These are phyloP conservation scores for Sebastes fasciatus DNA, from an alignment of 2,113 vertebrate genomes.

Conservation along the genomic window DNA sequence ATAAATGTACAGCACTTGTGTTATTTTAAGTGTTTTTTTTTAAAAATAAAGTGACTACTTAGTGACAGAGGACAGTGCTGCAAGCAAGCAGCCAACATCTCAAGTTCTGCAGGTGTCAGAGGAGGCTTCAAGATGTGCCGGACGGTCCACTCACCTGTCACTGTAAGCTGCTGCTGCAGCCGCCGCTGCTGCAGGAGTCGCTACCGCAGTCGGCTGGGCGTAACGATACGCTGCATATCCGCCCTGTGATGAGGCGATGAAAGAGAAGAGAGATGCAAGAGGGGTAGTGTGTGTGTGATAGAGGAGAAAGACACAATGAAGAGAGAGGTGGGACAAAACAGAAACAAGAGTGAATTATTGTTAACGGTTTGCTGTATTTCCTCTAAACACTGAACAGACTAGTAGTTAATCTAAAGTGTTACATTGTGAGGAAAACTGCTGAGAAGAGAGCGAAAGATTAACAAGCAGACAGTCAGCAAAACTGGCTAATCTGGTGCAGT, in stretches of 20 bases:
- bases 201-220: constrained; percentile 96
- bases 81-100: background rate
- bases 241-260: constrained; percentile 85
- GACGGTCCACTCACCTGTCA: constrained; percentile 88
- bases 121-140: background rate
- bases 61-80: background rate
- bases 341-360: constrained; percentile 45
- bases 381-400: constrained; percentile 34
- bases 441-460: constrained; percentile 78
- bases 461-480: constrained; percentile 83
- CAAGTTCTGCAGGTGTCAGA: constrained; percentile 8
- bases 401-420: constrained; percentile 74
- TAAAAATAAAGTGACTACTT: background rate
- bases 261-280: constrained; percentile 34
- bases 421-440: constrained; percentile 74
- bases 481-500: constrained; percentile 83
- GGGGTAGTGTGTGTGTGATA: background rate
- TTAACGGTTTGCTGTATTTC: constrained; percentile 32
- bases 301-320: constrained; percentile 14
- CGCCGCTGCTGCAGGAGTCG: constrained; percentile 93
- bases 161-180: constrained; percentile 93
- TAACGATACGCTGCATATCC: constrained; percentile 99
- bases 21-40: background rate
- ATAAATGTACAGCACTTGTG: background rate
- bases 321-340: constrained; percentile 22